Evolutionary conservation across 2,888 invertebrate species (phyloP).

Genomic region (Drosophila nr. perissopoda): DNA sequence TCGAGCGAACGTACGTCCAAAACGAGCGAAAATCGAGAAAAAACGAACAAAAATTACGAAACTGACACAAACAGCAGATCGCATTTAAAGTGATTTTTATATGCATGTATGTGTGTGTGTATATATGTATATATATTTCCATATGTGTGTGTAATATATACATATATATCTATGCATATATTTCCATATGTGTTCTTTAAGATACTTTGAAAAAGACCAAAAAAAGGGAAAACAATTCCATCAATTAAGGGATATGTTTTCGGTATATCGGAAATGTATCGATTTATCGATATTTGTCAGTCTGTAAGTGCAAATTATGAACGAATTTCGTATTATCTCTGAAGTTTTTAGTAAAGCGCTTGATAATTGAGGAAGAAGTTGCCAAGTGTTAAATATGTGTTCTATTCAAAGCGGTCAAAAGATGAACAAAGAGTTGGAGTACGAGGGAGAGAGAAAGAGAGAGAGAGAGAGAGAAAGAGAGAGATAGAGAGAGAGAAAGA

Average conservation of each 20-base stretch:
- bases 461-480: neutral
- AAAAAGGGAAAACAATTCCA: neutral
- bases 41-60: conserved; percentile 13
- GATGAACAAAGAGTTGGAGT: neutral
- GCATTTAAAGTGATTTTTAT: conserved; percentile 40
- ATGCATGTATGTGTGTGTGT: conserved; percentile 13
- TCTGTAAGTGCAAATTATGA: neutral
- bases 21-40: conserved; percentile 27
- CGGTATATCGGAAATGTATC: neutral
- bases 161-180: neutral
- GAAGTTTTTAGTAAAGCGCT: neutral
- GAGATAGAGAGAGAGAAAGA: neutral
- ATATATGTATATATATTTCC: neutral
- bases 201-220: neutral
- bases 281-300: neutral
- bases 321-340: neutral
- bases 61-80: conserved; percentile 30
- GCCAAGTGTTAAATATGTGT: neutral
- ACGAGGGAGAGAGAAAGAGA: neutral
- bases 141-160: neutral
- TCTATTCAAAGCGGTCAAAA: neutral
- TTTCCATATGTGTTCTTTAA: neutral
- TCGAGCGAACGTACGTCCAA: conserved; percentile 36
- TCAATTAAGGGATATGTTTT: neutral
- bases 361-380: neutral